Evolutionary conservation across 2,113 vertebrate genomes (phyloP), one percentile per base, ranked within the genome.

Genomic region (Erinaceus europaeus): DNA sequence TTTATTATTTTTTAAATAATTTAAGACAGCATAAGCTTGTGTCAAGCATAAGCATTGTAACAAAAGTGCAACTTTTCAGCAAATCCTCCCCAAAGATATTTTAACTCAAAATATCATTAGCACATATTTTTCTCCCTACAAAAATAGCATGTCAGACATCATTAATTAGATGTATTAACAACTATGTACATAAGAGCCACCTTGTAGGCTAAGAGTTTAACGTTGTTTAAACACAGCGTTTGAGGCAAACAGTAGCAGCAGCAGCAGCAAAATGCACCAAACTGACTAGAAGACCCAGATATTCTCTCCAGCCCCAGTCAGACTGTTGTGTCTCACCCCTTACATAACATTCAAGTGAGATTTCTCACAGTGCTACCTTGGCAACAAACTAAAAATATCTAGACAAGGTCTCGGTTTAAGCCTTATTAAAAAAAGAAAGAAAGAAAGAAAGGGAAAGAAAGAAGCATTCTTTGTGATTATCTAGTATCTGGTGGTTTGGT

Each of bases 1-100:
- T 99, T 98, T 98, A 98, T 98, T 95, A 94, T 96, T 93, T 97
- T 88, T 98, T 97, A 97, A 98, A 99, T 99, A 99, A 99, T 98
- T 99, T 99, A 99, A 97, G 97, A 98, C 98, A 98, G 98, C 98
- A 90, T 98, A 98, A 98, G 98, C 98, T 98, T 96, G 96, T 95
- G 97, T 91, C 97, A 97, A 97, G 97, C 97, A 89, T 98, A 98
- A 99, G 98, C 98, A 95, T 98, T 74, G 94, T 98, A 98, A 98
- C 96, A 98, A 98, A 98, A 98, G 98, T 98, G 98, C 98, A 98
- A 98, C 97, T 97, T 97, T 97, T 98, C 97, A 97, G 97, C 97
- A 97, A 97, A 97, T 97, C 97, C 96, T 98, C 97, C 96, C 94
- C 73, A 97, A 97, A 97, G 96, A 94, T 95, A 96, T 94, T 91